phyloP scores from a whole-genome alignment of 2,113 vertebrate genomes.

The Mirounga angustirostris region DNA sequence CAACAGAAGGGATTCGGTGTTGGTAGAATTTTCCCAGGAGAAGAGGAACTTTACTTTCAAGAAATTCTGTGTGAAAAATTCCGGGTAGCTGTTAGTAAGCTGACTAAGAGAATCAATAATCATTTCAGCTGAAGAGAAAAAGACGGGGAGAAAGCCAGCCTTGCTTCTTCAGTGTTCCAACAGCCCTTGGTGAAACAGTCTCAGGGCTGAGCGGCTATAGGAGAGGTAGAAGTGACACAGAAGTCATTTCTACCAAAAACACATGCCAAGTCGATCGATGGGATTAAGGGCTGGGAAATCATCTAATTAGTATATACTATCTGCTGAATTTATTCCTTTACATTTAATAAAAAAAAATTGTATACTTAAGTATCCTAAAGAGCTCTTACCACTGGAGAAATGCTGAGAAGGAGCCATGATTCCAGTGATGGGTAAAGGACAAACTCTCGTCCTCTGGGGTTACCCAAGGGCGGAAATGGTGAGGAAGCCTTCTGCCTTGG shows the following conservation, averaged over 20 bases:
- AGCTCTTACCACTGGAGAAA: conserved; percentile 14
- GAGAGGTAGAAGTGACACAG: background rate
- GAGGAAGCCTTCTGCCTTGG: background rate
- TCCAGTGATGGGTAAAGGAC: background rate
- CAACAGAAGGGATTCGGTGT: conserved; percentile 50
- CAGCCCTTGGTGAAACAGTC: background rate
- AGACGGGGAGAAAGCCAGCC: background rate
- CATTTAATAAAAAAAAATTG: background rate
- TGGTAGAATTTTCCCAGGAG: conserved; percentile 46
- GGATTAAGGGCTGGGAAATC: background rate
- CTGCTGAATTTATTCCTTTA: background rate
- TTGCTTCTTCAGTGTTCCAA: background rate
- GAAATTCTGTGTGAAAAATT: conserved; percentile 45
- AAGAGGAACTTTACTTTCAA: conserved; percentile 54
- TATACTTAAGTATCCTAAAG: background rate
- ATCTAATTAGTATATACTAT: background rate
- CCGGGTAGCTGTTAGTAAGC: conserved; percentile 30
- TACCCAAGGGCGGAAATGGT: background rate
- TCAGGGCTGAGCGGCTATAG: background rate
- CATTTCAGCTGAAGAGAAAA: conserved; percentile 41
- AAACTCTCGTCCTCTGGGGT: background rate
- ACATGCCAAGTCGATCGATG: background rate
- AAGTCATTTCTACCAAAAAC: background rate
- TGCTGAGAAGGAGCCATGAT: background rate
- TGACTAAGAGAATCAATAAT: conserved; percentile 20